Evolutionary conservation across 2,888 invertebrate species (phyloP), one percentile per base, ranked within the genome.

Genomic region (Sarcophaga variegata): DNA sequence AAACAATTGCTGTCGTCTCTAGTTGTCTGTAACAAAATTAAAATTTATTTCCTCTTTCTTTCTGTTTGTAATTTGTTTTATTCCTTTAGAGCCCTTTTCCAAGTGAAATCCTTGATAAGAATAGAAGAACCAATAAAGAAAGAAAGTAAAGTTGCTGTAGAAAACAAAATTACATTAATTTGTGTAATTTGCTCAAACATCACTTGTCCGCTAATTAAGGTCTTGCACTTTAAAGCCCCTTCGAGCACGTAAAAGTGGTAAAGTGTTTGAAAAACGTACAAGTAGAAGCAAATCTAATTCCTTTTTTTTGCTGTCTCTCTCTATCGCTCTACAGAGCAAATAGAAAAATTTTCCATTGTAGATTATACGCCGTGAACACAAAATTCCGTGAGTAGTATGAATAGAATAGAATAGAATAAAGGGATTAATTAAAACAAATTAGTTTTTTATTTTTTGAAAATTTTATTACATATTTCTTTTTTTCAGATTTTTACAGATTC

Each of bases 171-270:
- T 71, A 67, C 66, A 76, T 80, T 80, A 80, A 80, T 80, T 76
- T 80, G 80, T 71, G 75, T 80, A 66, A 80, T 76, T 80, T 37
- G 22, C 62, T 75, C 59, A 47, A 80, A 84, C 76, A 80, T 47
- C 25, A 49, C 60, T 76, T 76, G 63, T 20, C 59, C 69, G 59
- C 79, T 84, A 84, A 84, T 84, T 80, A 84, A 80, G 47, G 80
- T 66, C 75, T 80, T 71, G 37, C 37, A 45, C 27, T 70, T 69
- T 79, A 63, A 67, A 66, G 25, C 20, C 14, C 1, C 12, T 47
- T 71, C 11, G n/a, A 67, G 20, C 20, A 67, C 17, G 17, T 5
- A 64, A 25, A 22, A 66, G 60, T 60, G 62, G 59, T 14, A 72
- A 72, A 37, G 37, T 37, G 37, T 37, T 37, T 37, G 8, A 0